Conservation (phyloP, 2,888 invertebrate genomes). For the Leucophenga maculata region DNA sequence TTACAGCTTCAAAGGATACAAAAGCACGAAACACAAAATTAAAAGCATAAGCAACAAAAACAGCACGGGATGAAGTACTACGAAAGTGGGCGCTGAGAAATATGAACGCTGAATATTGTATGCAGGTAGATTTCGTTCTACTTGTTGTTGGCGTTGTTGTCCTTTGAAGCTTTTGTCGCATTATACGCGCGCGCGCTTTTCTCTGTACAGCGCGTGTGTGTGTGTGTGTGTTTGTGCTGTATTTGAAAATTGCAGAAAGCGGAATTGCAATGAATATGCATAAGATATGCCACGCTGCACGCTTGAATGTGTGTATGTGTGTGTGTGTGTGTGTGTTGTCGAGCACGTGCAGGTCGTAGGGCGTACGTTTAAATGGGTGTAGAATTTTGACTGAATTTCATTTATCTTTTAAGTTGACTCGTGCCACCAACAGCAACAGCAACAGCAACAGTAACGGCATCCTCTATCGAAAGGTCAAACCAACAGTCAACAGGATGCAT, state of each 20-base stretch:
- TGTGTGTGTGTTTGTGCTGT: too few relatives aligned
- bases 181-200: background rate
- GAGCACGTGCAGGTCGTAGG: slow-evolving; percentile 28
- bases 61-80: background rate
- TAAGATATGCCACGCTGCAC: slow-evolving; percentile 10
- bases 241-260: background rate
- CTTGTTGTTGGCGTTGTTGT: slow-evolving; percentile 2
- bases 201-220: too few relatives aligned
- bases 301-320: slow-evolving; percentile 33
- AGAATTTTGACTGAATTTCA: background rate
- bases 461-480: background rate
- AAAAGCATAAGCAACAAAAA: background rate
- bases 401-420: too few relatives aligned
- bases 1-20: background rate
- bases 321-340: slow-evolving; percentile 37
- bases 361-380: background rate
- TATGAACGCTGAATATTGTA: background rate
- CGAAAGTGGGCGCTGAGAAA: background rate
- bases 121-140: background rate
- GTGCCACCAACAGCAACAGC: background rate
- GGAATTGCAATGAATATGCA: slow-evolving; percentile 19
- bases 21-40: background rate
- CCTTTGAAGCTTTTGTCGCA: slow-evolving; percentile 19
- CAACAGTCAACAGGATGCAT: background rate
- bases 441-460: background rate